Percentiles rank a stretch among this genome's conserved stretches.
Conservation (phyloP, 92 coral and sea anemone genomes). For the Anthopleura xanthogrammica region DNA sequence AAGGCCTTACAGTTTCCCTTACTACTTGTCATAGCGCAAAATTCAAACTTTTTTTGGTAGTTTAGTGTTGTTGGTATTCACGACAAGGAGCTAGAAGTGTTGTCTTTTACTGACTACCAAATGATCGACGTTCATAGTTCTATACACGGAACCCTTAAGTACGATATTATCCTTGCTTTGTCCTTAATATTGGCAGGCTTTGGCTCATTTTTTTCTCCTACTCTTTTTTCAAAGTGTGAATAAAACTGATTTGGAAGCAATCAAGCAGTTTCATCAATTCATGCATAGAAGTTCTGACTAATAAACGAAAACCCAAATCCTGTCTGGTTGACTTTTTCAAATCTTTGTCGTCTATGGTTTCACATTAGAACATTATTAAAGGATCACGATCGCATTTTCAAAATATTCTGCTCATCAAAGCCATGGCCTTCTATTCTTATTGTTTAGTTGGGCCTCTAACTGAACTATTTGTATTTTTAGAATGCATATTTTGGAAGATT, state of each 20-base stretch:
- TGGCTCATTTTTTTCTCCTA: neutral
- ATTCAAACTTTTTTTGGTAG: constrained; percentile 20
- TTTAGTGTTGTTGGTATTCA: constrained; percentile 31
- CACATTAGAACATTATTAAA: neutral
- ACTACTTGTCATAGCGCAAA: neutral
- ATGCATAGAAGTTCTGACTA: neutral
- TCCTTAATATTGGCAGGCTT: neutral
- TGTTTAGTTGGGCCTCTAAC: neutral
- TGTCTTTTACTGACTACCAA: constrained; percentile 3
- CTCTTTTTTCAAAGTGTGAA: neutral
- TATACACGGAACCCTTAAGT: neutral
- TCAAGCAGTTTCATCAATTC: constrained; percentile 8
- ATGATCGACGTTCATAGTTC: neutral
- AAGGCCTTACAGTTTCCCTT: neutral
- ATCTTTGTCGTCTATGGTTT: neutral
- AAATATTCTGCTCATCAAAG: neutral
- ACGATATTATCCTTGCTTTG: constrained; percentile 7
- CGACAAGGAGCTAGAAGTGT: constrained; percentile 13
- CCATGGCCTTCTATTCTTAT: neutral
- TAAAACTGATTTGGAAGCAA: neutral
- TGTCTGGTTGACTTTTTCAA: constrained; percentile 1
- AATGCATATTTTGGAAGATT: neutral
- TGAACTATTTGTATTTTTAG: neutral
- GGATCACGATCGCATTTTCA: neutral
- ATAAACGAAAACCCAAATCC: neutral